A percentile compares a stretch with the other conserved stretches of the same genome.
phyloP scores from a whole-genome alignment of 2,888 invertebrate genomes.

The Drosophila subsilvestris region DNA sequence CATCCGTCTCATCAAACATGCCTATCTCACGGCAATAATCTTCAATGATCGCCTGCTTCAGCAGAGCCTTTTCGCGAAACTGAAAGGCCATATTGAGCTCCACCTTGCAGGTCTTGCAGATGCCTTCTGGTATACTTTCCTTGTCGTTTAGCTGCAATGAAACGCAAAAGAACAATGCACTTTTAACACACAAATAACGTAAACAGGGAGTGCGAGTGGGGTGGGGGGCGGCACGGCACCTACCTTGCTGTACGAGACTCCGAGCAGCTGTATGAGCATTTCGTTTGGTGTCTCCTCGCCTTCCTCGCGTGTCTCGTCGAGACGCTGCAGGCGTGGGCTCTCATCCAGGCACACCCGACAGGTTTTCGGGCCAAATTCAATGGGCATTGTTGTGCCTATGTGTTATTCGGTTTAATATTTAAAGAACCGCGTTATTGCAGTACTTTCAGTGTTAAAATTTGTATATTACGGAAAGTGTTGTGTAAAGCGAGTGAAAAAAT shows the following conservation, averaged over 20 bases:
- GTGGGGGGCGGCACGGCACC: background rate
- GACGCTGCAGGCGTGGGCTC: slow-evolving; percentile 74
- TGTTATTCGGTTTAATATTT: slow-evolving; percentile 38
- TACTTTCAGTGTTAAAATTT: slow-evolving; percentile 75
- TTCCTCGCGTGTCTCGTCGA: slow-evolving; percentile 75
- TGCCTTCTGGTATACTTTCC: slow-evolving; percentile 75
- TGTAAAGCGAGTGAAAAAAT: slow-evolving; percentile 72
- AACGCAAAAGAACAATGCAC: background rate
- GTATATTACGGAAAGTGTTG: slow-evolving; percentile 64
- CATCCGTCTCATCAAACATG: slow-evolving; percentile 54
- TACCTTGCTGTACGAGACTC: slow-evolving; percentile 72
- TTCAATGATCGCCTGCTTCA: slow-evolving; percentile 75
- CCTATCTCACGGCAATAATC: slow-evolving; percentile 67
- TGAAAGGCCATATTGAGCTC: slow-evolving; percentile 81
- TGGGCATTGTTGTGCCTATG: slow-evolving; percentile 64
- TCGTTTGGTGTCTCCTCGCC: slow-evolving; percentile 80
- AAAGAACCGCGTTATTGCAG: slow-evolving; percentile 50
- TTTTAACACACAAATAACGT: background rate
- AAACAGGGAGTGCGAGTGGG: background rate
- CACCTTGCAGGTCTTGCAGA: slow-evolving; percentile 80
- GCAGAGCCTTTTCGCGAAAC: slow-evolving; percentile 79
- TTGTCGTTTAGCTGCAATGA: slow-evolving; percentile 56
- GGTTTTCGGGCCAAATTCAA: slow-evolving; percentile 70
- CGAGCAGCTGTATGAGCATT: slow-evolving; percentile 78
- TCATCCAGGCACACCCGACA: slow-evolving; percentile 80